A percentile compares a stretch with the other conserved stretches of the same genome.
Conservation (phyloP, 2,797 vertebrate genomes). For the Ispidina picta region DNA sequence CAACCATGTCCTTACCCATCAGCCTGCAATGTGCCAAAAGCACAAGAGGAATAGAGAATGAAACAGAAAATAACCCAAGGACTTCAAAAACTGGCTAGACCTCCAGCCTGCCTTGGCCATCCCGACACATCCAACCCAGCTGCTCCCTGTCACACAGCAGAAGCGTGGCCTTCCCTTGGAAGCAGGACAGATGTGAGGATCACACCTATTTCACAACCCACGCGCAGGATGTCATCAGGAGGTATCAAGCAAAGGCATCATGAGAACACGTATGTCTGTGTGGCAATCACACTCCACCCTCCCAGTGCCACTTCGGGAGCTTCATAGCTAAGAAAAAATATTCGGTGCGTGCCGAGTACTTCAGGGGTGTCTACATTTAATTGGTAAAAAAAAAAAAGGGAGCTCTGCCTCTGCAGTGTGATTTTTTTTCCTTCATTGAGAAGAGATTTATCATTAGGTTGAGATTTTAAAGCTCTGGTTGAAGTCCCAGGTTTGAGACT, state of each 20-base stretch:
- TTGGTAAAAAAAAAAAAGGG: neutral
- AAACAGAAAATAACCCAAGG: neutral
- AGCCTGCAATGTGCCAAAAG: neutral
- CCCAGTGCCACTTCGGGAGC: neutral
- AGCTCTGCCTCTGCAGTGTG: neutral
- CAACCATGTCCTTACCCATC: neutral
- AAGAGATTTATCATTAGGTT: neutral
- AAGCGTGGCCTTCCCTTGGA: neutral
- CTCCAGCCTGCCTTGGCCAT: neutral
- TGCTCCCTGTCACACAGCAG: neutral
- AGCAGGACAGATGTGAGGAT: neutral
- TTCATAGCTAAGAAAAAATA: neutral
- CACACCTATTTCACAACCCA: neutral
- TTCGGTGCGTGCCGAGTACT: neutral
- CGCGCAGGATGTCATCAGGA: neutral
- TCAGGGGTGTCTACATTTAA: neutral
- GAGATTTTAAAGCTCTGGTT: neutral
- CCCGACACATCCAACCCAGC: neutral
- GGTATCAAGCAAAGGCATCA: neutral
- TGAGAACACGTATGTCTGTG: neutral
- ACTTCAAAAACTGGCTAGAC: neutral
- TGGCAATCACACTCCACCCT: constrained; percentile 18
- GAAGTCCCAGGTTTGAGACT: neutral
- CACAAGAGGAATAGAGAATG: neutral
- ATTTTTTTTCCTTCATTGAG: neutral